Evolutionary conservation across 2,888 invertebrate genomes (phyloP), one percentile per base, ranked within the genome.

Genomic region (Crossocerus cetratus): DNA sequence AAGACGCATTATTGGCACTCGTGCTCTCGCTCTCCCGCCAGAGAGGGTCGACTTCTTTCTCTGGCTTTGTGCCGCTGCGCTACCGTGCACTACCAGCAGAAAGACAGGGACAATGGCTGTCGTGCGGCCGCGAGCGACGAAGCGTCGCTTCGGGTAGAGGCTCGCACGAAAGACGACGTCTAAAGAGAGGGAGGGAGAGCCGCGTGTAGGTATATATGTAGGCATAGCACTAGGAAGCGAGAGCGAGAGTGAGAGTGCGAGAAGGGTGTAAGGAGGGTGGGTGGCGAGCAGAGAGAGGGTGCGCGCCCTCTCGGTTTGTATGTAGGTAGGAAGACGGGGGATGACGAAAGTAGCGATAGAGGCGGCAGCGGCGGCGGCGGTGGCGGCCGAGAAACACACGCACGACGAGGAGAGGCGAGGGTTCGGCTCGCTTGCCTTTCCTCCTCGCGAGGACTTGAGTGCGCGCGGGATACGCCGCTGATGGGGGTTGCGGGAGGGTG

Each of bases 391-490:
- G 80, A 73, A 80, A 77, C 80, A 69, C 67, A 74, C 77, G 75
- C 75, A 73, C 75, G 82, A 2, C 3, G 32, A 49, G 14, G 16
- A 4, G 8, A 3, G 32, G 32, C 8, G 32, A 75, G 71, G 72
- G 72, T 81, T 80, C 77, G 76, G 77, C 75, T 79, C 76, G 75
- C 61, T 77, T 59, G 78, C 67, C 70, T 81, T 80, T 80, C 74
- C 76, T 76, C 73, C 77, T 77, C 73, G 69, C 76, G 68, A 81
- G 83, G 82, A 86, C 81, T 86, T 78, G 21, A 65, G 62, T 69
- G 56, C 16, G 49, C 49, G 45, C 57, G 44, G 66, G 67, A 66
- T 20, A 68, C 59, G 73, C 63, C 78, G 74, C 75, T 69, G 67
- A 80, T 69, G 74, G 74, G 80, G 76, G 72, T 79, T 64, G 72